Conservation (phyloP, 1,140 invertebrate species). For the Formica selysi region DNA sequence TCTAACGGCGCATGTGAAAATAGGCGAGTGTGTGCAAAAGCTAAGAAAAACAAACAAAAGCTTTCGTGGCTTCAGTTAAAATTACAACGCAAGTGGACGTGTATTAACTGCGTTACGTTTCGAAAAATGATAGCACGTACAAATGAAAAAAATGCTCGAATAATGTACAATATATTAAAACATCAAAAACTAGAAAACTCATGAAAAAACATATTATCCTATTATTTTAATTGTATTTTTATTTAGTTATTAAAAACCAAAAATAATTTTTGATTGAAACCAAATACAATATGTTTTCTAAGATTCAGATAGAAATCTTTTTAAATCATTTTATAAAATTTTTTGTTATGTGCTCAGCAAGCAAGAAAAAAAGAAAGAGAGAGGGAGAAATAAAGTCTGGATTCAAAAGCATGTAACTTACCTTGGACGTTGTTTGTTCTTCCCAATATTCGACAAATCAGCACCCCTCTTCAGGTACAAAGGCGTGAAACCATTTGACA, state of each 20-base stretch:
- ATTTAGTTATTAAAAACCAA: neutral
- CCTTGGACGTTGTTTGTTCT: slow-evolving; percentile 70
- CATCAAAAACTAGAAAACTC: neutral
- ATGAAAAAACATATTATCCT: neutral
- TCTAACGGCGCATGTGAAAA: slow-evolving; percentile 34
- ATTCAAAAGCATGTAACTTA: slow-evolving; percentile 38
- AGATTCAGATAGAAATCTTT: neutral
- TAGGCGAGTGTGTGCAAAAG: slow-evolving; percentile 17
- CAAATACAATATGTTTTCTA: neutral
- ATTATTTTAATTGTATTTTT: neutral
- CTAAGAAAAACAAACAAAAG: slow-evolving; percentile 55
- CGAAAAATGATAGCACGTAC: neutral
- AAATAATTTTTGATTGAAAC: neutral
- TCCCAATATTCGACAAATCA: slow-evolving; percentile 58
- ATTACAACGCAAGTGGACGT: slow-evolving; percentile 24
- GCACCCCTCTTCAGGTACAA: slow-evolving; percentile 79
- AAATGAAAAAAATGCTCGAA: neutral
- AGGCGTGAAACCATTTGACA: slow-evolving; percentile 78
- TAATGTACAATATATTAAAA: neutral
- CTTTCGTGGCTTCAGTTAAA: neutral
- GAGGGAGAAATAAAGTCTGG: too few relatives aligned
- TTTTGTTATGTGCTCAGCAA: neutral
- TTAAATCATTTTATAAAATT: neutral
- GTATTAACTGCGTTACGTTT: slow-evolving; percentile 22
- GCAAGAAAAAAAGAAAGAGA: neutral